phyloP scores from a whole-genome alignment of 1,140 invertebrate genomes.

The Melipona quadrifasciata region DNA sequence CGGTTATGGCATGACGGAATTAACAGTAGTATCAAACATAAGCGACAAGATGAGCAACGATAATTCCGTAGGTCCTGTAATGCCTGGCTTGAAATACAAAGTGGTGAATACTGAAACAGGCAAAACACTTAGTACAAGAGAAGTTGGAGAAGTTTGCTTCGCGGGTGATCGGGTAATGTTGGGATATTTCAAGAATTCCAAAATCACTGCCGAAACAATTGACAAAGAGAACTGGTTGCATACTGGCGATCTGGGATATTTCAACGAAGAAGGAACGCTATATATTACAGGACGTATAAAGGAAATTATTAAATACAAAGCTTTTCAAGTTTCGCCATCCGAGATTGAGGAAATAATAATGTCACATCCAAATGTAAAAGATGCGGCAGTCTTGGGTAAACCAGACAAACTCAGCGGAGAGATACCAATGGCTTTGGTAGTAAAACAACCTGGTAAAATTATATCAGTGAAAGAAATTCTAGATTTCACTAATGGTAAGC shows the following conservation, averaged over 20 bases:
- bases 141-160: conserved; percentile 79
- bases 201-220: conserved; percentile 80
- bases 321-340: conserved; percentile 82
- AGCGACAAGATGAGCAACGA: conserved; percentile 3
- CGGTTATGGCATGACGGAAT: conserved; percentile 88
- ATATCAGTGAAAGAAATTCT: conserved; percentile 82
- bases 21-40: conserved; percentile 78
- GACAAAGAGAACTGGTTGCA: conserved; percentile 81
- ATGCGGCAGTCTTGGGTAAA: conserved; percentile 87
- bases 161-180: conserved; percentile 73
- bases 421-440: conserved; percentile 85
- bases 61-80: background rate
- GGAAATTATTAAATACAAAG: conserved; percentile 83
- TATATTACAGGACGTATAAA: conserved; percentile 83
- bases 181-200: conserved; percentile 68
- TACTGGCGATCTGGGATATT: conserved; percentile 78
- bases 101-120: conserved; percentile 75
- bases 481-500: conserved; percentile 79
- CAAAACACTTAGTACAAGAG: conserved; percentile 70
- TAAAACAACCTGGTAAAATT: conserved; percentile 66
- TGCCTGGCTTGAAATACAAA: conserved; percentile 61
- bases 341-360: conserved; percentile 86
- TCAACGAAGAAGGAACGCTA: conserved; percentile 77
- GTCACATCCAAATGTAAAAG: conserved; percentile 84
- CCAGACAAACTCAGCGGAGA: conserved; percentile 84